Evolutionary conservation across 2,888 invertebrate genomes (phyloP).

Genomic region (Alcis repandata): DNA sequence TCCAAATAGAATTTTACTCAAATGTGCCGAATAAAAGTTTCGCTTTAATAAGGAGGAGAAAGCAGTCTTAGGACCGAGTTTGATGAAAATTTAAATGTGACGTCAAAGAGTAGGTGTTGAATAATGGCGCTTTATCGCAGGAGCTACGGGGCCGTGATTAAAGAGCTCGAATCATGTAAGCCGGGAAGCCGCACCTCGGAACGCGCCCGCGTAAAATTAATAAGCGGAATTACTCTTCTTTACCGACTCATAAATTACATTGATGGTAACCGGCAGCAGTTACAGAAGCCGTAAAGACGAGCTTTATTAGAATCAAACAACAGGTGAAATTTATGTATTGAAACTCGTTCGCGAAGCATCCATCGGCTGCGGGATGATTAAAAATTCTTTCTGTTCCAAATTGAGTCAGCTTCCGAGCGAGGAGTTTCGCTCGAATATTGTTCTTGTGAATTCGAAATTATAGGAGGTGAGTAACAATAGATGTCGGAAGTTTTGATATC

Average conservation of each 20-base stretch:
- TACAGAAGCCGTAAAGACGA: slow-evolving; percentile 72
- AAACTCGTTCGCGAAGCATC: slow-evolving; percentile 30
- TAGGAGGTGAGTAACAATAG: slow-evolving; percentile 57
- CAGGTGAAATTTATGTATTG: slow-evolving; percentile 60
- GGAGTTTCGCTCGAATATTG: slow-evolving; percentile 32
- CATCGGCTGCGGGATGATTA: slow-evolving; percentile 31
- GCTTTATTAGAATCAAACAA: slow-evolving; percentile 76
- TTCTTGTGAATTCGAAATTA: slow-evolving; percentile 52
- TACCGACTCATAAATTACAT: slow-evolving; percentile 79
- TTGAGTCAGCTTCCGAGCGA: slow-evolving; percentile 34
- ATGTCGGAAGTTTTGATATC: slow-evolving; percentile 64
- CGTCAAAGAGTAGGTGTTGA: slow-evolving; percentile 57
- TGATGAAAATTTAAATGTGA: slow-evolving; percentile 53
- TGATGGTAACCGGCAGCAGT: slow-evolving; percentile 77
- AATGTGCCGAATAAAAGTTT: slow-evolving; percentile 50
- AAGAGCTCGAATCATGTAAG: slow-evolving; percentile 72
- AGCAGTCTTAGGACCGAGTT: slow-evolving; percentile 34
- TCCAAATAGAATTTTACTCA: slow-evolving; percentile 57
- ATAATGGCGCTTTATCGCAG: slow-evolving; percentile 59
- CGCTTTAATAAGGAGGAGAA: slow-evolving; percentile 46
- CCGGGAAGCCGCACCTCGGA: slow-evolving; percentile 71
- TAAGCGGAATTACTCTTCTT: slow-evolving; percentile 81
- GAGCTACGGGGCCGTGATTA: slow-evolving; percentile 60
- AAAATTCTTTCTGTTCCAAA: slow-evolving; percentile 39
- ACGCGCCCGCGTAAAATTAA: slow-evolving; percentile 77